Conservation (phyloP, 2,797 vertebrate species). For the Setipinna tenuifilis region DNA sequence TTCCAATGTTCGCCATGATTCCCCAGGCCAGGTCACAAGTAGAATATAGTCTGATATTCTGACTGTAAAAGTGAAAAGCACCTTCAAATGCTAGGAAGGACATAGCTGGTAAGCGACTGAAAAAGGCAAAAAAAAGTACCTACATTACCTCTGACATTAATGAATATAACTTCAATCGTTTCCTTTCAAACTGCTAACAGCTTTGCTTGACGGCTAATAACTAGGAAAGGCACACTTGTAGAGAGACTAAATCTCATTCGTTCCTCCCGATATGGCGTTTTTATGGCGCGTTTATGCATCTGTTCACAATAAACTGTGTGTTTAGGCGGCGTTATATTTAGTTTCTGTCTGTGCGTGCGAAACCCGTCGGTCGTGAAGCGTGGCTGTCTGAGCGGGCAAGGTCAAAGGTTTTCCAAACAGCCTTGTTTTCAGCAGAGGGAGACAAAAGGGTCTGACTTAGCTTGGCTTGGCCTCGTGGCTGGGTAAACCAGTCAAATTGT, state of each 20-base stretch:
- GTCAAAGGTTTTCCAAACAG: slow-evolving; percentile 71
- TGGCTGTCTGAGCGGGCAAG: slow-evolving; percentile 33
- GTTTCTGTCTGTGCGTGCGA: slow-evolving; percentile 44
- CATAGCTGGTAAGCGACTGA: no score
- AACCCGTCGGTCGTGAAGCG: slow-evolving; percentile 28
- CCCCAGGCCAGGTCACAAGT: not conserved
- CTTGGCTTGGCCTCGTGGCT: slow-evolving; percentile 38
- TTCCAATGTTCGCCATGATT: slow-evolving; percentile 14
- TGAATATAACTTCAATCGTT: not conserved
- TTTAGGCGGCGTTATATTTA: not conserved
- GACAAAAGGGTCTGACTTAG: slow-evolving; percentile 34
- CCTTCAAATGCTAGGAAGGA: not conserved
- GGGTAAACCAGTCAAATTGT: slow-evolving; percentile 56
- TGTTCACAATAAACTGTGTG: not conserved
- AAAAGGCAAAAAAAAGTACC: no score
- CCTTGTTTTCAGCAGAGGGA: slow-evolving; percentile 46
- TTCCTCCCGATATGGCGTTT: not conserved
- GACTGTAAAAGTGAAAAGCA: not conserved
- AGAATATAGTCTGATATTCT: not conserved
- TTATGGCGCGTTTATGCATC: not conserved
- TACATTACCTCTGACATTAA: no score
- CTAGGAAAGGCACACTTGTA: not conserved
- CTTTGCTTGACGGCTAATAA: not conserved
- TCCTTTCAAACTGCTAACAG: not conserved
- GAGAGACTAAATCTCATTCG: not conserved